Evolutionary conservation across 2,888 invertebrate species (phyloP).

Genomic region (Tetranychus truncatus): DNA sequence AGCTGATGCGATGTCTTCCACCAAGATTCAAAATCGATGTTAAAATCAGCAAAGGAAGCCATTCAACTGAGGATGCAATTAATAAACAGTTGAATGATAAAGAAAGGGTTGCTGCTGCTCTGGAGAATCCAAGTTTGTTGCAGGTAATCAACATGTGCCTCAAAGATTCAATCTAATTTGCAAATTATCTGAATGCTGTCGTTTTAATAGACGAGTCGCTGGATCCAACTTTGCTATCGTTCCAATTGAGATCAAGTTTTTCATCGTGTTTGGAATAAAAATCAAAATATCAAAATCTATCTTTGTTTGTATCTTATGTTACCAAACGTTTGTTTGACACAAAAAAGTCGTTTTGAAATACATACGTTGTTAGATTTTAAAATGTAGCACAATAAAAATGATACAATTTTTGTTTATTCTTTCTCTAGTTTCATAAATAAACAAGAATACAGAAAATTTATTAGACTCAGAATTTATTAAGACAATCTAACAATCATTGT

Average conservation of each 20-base stretch:
- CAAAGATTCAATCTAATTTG: conserved; percentile 3
- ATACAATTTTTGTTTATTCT: neutral
- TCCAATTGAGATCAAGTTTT: neutral
- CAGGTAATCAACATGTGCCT: conserved; percentile 81
- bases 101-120: conserved; percentile 86
- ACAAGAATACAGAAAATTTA: too few species aligned
- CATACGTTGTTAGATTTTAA: neutral
- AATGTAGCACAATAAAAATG: neutral
- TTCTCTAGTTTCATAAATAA: too few species aligned
- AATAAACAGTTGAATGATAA: conserved; percentile 97
- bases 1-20: conserved; percentile 64
- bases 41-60: conserved; percentile 72
- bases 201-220: too few species aligned
- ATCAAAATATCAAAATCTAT: neutral
- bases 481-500: too few species aligned
- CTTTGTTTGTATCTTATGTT: neutral
- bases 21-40: conserved; percentile 49
- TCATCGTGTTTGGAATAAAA: neutral
- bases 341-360: neutral
- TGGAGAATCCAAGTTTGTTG: conserved; percentile 76
- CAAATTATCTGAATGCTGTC: too few species aligned
- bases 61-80: conserved; percentile 72
- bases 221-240: neutral
- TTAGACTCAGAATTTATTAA: too few species aligned
- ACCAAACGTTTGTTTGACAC: neutral